Base-by-base conservation (phyloP, 1,140 invertebrate genomes). In the Psilanteris sp. region DNA sequence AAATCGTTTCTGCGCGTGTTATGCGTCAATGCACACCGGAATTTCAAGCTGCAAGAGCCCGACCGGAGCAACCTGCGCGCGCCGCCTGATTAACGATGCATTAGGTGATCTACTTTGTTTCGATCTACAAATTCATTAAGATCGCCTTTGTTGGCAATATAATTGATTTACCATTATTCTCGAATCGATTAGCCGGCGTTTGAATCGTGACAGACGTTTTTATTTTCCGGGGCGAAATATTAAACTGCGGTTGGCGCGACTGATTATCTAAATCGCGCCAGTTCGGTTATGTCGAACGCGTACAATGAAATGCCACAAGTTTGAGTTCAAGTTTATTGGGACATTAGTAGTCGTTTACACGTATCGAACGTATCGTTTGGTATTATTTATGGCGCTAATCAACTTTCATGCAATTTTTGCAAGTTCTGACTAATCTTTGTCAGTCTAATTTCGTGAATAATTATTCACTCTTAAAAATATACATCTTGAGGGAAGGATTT, bases 21-120 rank as follows among this genome's bases (percentile, higher is more conserved):
- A 79, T 82, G 80, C 81, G 79, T 81, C 75, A 81, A 55, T 80
- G 81, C 68, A 52, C 81, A 79, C 32, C 52, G 78, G 81, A 81
- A 83, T 83, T 83, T 74, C 80, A 74, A 79, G 68, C 76, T 48
- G 79, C 70, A 78, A 36, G 66, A 48, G 32, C 50, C 34, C 41
- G 62, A 68, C 41, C 37, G 20, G 31, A 34, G 55, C 26, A 54
- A 27, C 57, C 55, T 54, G 34, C 44, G 57, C 41, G 70, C 55
- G 32, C 55, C 37, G 67, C 22, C 48, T 67, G 78, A 77, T 77
- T 77, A 76, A 79, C 67, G 62, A 73, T 78, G 66, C 43, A 54
- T 62, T 62, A 57, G 59, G 34, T 66, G 59, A 59, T 66, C 59
- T 48, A 74, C 54, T 73, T 73, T 20, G 44, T 66, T 59, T 52